Percentiles rank a stretch among this genome's conserved stretches.
These are phyloP conservation scores for Peromyscus polionotus DNA, from an alignment of 2,113 vertebrate species.

Conservation along the genomic window DNA sequence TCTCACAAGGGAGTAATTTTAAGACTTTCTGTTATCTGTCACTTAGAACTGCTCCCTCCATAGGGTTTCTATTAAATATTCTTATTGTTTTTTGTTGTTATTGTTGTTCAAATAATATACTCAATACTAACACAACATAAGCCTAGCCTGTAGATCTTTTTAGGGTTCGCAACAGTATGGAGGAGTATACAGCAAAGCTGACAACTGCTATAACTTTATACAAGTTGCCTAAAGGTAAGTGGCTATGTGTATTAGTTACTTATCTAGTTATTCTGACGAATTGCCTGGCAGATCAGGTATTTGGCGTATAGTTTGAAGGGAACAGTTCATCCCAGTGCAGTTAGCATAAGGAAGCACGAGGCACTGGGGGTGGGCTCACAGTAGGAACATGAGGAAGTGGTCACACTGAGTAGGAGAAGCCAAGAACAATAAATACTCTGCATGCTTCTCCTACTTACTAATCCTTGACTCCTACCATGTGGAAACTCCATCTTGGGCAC, in stretches of 20 bases:
- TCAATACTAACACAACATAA: background rate
- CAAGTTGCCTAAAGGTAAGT: slow-evolving; percentile 17
- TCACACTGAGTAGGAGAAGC: no score
- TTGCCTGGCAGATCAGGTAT: background rate
- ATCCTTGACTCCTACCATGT: background rate
- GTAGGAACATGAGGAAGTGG: background rate
- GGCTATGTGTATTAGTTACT: background rate
- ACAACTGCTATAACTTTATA: background rate
- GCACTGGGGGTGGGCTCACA: background rate
- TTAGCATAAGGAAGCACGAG: background rate
- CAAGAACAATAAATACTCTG: background rate
- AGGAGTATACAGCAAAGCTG: background rate
- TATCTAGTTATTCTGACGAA: background rate
- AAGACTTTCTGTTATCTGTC: slow-evolving; percentile 12
- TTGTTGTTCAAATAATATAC: background rate
- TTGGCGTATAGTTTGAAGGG: background rate
- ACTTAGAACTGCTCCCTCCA: background rate
- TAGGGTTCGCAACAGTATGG: background rate
- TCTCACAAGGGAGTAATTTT: slow-evolving; percentile 26
- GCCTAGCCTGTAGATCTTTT: background rate
- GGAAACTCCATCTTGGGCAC: background rate
- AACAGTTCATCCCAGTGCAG: background rate
- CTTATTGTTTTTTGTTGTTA: slow-evolving; percentile 4
- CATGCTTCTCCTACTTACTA: background rate
- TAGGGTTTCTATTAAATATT: slow-evolving; percentile 26